These are phyloP conservation scores for Penaeus japonicus DNA, from an alignment of 1,140 invertebrate genomes.

Conservation along the genomic window DNA sequence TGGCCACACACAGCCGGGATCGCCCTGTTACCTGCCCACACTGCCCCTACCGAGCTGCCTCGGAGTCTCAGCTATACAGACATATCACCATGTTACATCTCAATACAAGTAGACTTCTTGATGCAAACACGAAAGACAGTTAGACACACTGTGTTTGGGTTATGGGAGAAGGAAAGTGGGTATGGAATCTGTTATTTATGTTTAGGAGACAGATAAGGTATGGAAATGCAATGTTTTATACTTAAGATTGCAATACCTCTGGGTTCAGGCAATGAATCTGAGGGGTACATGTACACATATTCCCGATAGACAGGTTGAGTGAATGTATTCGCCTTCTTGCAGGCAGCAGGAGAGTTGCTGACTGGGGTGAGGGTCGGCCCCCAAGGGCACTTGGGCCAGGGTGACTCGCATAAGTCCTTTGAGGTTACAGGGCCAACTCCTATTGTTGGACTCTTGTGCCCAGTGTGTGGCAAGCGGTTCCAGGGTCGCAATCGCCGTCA, in stretches of 20 bases:
- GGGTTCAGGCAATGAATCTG: neutral
- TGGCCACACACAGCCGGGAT: conserved; percentile 58
- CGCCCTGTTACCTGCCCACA: conserved; percentile 49
- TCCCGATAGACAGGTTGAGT: conserved; percentile 48
- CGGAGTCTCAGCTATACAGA: conserved; percentile 53
- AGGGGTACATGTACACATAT: neutral
- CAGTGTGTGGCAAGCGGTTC: conserved; percentile 57
- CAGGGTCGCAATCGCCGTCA: conserved; percentile 54
- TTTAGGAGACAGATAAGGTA: too few relatives aligned
- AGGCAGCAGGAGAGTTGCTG: conserved; percentile 53
- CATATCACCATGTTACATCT: conserved; percentile 57
- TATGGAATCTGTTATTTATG: too few relatives aligned
- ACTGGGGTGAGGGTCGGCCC: conserved; percentile 38
- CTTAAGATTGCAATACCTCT: too few relatives aligned
- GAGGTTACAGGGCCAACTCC: conserved; percentile 44
- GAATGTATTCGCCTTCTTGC: conserved; percentile 56
- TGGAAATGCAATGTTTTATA: too few relatives aligned
- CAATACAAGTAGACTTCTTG: conserved; percentile 22
- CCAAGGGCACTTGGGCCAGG: conserved; percentile 39
- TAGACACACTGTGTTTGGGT: neutral
- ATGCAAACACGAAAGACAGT: conserved; percentile 12
- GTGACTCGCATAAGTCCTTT: conserved; percentile 48
- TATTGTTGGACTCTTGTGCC: conserved; percentile 52
- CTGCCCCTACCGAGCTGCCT: conserved; percentile 55
- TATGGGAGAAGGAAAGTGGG: neutral